Evolutionary conservation across 2,113 vertebrate genomes (phyloP), one percentile per base, ranked within the genome.

Genomic region (Synodontis membranacea): DNA sequence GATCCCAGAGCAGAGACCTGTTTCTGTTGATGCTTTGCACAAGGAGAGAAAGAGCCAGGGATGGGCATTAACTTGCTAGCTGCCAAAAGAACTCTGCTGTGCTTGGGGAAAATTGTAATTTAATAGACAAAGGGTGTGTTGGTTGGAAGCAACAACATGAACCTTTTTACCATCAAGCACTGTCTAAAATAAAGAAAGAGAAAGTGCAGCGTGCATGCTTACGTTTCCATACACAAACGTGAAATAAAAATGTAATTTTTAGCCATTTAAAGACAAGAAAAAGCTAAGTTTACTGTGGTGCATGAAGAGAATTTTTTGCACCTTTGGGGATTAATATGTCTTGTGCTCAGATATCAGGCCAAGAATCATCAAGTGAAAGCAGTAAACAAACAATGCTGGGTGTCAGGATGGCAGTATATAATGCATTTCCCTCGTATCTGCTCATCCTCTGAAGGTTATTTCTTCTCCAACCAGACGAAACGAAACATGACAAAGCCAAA

Each of bases 1-100:
- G 90, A 94, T 93, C 91, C 93, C 92, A 44, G 88, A 90, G 89
- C 91, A 44, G 89, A 90, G n/a, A 48, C 52, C 44, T 89, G 88
- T 89, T 93, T 92, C 91, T 85, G 84, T 88, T 75, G 78, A 58
- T 84, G 34, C 52, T 52, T 42, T 90, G 91, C 50, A 64, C 14
- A 37, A 31, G 42, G 25, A 86, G 7, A 87, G n/a, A 83, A 64
- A 31, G 52, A 75, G 46, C 37, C 23, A 62, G 66, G 10, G 50
- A 70, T 60, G 39, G 79, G 86, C 80, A 86, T 34, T 85, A 85
- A 50, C 19, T 34, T 60, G 60, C 10, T 54, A 1, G 2, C 52
- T 62, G 39, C 28, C 44, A 34, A 34, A 31, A 23, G 34, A 79
- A 58, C 62, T 58, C 60, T 46, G 37, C 15, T 72, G 50, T 80